phyloP scores from a whole-genome alignment of 2,797 vertebrate species.

The Rhinatrema bivittatum region DNA sequence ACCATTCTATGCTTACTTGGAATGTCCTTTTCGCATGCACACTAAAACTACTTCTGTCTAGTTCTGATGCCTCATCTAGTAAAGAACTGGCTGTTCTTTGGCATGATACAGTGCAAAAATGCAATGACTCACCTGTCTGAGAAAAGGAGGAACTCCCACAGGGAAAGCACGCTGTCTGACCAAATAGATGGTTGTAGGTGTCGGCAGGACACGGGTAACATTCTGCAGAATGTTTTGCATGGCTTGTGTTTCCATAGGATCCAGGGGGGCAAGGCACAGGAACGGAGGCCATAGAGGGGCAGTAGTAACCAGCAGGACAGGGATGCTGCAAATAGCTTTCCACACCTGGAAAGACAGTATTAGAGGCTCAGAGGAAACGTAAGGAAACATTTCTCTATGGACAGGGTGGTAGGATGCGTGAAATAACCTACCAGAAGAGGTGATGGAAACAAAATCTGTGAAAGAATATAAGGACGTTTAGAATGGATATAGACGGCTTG shows the following conservation, averaged over 20 bases:
- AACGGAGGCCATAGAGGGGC: conserved; percentile 50
- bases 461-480: no score
- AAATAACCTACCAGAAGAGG: no score
- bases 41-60: no score
- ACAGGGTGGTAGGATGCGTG: no score
- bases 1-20: no score
- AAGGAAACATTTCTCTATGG: no score
- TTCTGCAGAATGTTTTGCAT: conserved; percentile 38
- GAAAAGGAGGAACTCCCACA: conserved; percentile 84
- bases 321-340: conserved; percentile 54
- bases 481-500: no score
- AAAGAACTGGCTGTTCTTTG: no score
- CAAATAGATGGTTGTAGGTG: conserved; percentile 75
- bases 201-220: conserved; percentile 72
- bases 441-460: no score
- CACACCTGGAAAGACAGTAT: conserved; percentile 44
- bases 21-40: no score
- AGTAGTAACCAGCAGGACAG: conserved; percentile 73
- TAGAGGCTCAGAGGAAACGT: not conserved
- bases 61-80: no score
- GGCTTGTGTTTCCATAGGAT: conserved; percentile 58
- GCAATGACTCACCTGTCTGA: conserved; percentile 56
- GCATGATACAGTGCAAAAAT: no score
- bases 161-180: conserved; percentile 75
- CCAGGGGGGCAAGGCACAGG: conserved; percentile 73